Evolutionary conservation across 2,888 invertebrate genomes (phyloP).

Genomic region (Trachelus tabidus): DNA sequence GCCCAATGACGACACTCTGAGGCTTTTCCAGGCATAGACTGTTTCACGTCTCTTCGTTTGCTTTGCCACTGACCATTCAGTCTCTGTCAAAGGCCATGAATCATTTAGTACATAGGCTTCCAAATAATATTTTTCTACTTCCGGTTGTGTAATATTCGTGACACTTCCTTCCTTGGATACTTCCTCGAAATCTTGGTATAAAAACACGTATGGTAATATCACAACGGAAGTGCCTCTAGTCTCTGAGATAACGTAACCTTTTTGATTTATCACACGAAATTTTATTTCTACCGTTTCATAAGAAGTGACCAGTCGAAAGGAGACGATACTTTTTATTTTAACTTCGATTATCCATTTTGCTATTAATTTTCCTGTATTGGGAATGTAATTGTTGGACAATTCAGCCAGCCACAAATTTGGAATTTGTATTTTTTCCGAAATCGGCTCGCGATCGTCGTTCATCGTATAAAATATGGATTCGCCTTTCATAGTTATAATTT

Average conservation of each 20-base stretch:
- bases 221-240: slow-evolving; percentile 27
- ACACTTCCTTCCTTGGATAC: background rate
- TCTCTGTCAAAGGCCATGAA: slow-evolving; percentile 63
- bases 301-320: slow-evolving; percentile 37
- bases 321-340: slow-evolving; percentile 18
- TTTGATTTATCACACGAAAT: slow-evolving; percentile 26
- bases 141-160: background rate
- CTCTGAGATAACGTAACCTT: slow-evolving; percentile 21
- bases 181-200: slow-evolving; percentile 1
- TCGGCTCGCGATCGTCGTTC: slow-evolving; percentile 3
- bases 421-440: slow-evolving; percentile 12
- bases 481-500: slow-evolving; percentile 40
- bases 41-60: slow-evolving; percentile 31
- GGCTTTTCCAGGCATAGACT: background rate
- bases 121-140: slow-evolving; percentile 28
- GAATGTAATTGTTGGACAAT: slow-evolving; percentile 37
- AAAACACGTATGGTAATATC: slow-evolving; percentile 36
- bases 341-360: slow-evolving; percentile 30
- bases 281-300: slow-evolving; percentile 30
- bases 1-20: background rate
- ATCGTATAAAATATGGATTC: slow-evolving; percentile 30
- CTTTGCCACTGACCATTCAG: slow-evolving; percentile 60
- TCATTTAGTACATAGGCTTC: slow-evolving; percentile 58
- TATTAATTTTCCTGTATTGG: slow-evolving; percentile 35
- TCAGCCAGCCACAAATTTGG: slow-evolving; percentile 29